phyloP scores from a whole-genome alignment of 2,113 vertebrate genomes.

The Sander vitreus region DNA sequence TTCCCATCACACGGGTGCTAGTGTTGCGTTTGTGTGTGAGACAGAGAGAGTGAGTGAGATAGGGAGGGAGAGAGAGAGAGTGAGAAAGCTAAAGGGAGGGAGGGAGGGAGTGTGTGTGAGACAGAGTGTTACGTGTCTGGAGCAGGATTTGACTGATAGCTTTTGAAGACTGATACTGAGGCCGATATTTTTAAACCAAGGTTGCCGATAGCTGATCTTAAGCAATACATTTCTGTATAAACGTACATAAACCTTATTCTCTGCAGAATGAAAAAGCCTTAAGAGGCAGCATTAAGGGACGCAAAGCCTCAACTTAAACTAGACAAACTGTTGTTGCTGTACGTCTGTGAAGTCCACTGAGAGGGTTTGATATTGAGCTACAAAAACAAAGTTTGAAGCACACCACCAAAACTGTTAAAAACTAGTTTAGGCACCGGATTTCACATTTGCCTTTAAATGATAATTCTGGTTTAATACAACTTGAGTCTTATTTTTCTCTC shows the following conservation, averaged over 20 bases:
- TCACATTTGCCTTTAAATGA: background rate
- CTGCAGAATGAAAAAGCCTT: background rate
- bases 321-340: background rate
- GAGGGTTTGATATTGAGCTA: background rate
- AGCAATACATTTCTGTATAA: background rate
- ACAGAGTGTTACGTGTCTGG: slow-evolving; percentile 20
- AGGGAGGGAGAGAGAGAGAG: background rate
- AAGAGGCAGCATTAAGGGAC: background rate
- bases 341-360: background rate
- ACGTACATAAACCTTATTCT: background rate
- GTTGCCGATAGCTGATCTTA: background rate
- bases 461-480: background rate
- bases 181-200: slow-evolving; percentile 21
- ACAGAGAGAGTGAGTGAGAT: background rate
- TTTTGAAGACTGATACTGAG: slow-evolving; percentile 30
- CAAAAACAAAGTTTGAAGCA: background rate
- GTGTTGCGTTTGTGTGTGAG: slow-evolving; percentile 19
- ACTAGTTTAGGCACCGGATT: background rate
- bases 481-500: too few species aligned
- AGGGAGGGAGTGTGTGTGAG: slow-evolving; percentile 22
- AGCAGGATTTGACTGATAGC: slow-evolving; percentile 28
- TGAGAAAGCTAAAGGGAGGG: background rate
- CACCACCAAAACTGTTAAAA: too few species aligned
- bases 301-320: background rate
- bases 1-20: slow-evolving; percentile 46